Conservation (phyloP, 2,113 vertebrate species). For the Melanostigma gelatinosum region DNA sequence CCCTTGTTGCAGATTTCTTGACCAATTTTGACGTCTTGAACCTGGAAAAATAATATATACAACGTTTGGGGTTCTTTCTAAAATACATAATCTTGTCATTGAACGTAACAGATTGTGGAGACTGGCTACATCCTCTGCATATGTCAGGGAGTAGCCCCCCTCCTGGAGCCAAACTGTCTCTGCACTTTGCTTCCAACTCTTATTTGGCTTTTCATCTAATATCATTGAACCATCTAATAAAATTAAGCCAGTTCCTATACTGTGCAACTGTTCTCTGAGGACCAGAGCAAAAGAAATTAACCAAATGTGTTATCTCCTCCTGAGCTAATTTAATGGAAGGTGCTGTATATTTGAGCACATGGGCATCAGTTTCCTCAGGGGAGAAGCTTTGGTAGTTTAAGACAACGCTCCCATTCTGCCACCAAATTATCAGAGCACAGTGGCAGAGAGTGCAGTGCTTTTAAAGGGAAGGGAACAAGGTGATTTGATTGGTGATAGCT, state of each 20-base stretch:
- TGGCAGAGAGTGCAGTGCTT: constrained; percentile 19
- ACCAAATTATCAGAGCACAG: constrained; percentile 33
- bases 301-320: constrained; percentile 42
- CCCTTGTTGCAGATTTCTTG: background rate
- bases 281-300: constrained; percentile 36
- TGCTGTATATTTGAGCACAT: constrained; percentile 21
- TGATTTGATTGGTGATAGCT: constrained; percentile 40
- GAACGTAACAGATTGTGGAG: background rate
- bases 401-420: constrained; percentile 4
- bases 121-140: background rate
- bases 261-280: constrained; percentile 20
- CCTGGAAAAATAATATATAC: background rate
- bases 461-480: constrained; percentile 9
- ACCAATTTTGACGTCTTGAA: background rate
- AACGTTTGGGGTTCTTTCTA: too few relatives aligned
- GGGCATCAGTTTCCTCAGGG: constrained; percentile 30
- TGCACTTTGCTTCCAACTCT: background rate
- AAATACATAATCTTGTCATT: background rate
- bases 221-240: constrained; percentile 35
- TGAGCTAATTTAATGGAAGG: constrained; percentile 36
- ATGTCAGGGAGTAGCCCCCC: constrained; percentile 11
- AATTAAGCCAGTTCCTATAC: constrained; percentile 23
- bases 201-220: constrained; percentile 33
- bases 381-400: constrained; percentile 33
- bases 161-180: constrained; percentile 8